These are phyloP conservation scores for Miniopterus natalensis DNA, from an alignment of 2,113 vertebrate species.

Conservation along the genomic window DNA sequence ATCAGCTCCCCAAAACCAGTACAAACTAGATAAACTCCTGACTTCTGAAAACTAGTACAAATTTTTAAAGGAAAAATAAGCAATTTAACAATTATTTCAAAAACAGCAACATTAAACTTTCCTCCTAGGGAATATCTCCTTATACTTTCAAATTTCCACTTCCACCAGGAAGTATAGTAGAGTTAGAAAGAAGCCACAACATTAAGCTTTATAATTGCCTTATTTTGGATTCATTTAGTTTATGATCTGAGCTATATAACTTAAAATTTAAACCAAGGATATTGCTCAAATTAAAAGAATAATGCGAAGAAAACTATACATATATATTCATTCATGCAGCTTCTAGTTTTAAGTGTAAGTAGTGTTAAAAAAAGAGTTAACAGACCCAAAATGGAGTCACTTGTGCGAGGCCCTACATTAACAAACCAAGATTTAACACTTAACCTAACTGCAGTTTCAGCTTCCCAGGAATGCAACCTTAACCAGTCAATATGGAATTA, in stretches of 20 bases:
- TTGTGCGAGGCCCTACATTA: not conserved
- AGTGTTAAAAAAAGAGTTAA: not conserved
- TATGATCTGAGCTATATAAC: slow-evolving; percentile 61
- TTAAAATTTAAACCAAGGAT: slow-evolving; percentile 74
- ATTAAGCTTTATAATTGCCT: not conserved
- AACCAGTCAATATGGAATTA: not conserved
- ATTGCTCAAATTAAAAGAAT: slow-evolving; percentile 71
- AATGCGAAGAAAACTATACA: slow-evolving; percentile 74
- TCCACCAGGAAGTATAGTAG: not conserved
- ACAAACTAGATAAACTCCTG: slow-evolving; percentile 23
- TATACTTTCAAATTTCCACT: slow-evolving; percentile 47
- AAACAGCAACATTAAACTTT: slow-evolving; percentile 48
- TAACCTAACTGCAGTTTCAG: not conserved
- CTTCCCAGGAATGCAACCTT: not conserved
- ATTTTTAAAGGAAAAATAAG: slow-evolving; percentile 52
- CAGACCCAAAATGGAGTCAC: not conserved
- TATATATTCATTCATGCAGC: slow-evolving; percentile 61
- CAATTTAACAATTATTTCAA: slow-evolving; percentile 56
- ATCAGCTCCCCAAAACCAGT: not conserved
- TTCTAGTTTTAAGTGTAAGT: slow-evolving; percentile 58
- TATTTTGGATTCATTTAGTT: slow-evolving; percentile 58
- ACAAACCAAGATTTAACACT: not conserved
- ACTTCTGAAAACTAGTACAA: slow-evolving; percentile 50
- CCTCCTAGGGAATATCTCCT: not conserved
- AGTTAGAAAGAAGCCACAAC: not conserved